Percentiles rank a stretch among this genome's conserved stretches.
Evolutionary conservation across 2,888 invertebrate species (phyloP).

Genomic region (Dynastes maya): DNA sequence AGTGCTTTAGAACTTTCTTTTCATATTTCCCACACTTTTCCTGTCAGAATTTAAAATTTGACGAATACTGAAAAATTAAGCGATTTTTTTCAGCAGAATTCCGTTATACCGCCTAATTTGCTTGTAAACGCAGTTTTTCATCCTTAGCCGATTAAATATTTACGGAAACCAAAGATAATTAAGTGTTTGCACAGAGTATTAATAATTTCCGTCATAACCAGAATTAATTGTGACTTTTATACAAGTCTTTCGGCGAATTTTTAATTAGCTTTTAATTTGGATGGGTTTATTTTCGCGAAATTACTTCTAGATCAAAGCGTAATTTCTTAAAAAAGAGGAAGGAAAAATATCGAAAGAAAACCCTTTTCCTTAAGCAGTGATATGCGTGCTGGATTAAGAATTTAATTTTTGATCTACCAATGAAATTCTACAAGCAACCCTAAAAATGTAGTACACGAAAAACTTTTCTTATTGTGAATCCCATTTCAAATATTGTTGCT

Average conservation of each 20-base stretch:
- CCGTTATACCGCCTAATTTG: neutral
- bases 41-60: no score
- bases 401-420: neutral
- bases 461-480: no score
- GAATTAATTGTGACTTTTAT: constrained; percentile 30
- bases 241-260: constrained; percentile 27
- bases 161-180: constrained; percentile 19
- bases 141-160: constrained; percentile 18
- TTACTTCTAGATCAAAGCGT: constrained; percentile 18
- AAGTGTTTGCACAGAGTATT: constrained; percentile 1
- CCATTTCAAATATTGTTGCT: no score
- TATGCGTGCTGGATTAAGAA: neutral
- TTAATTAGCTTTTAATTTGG: constrained; percentile 31
- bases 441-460: no score
- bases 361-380: no score
- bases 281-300: neutral
- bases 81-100: neutral
- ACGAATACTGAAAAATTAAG: neutral
- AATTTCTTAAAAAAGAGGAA: neutral
- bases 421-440: no score
- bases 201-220: constrained; percentile 11
- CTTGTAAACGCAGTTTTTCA: constrained; percentile 13
- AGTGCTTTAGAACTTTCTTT: no score
- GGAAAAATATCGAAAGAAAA: neutral
- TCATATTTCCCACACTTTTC: no score